Base-by-base conservation (phyloP, 2,888 invertebrate species). In the Barypeithes pellucidus region DNA sequence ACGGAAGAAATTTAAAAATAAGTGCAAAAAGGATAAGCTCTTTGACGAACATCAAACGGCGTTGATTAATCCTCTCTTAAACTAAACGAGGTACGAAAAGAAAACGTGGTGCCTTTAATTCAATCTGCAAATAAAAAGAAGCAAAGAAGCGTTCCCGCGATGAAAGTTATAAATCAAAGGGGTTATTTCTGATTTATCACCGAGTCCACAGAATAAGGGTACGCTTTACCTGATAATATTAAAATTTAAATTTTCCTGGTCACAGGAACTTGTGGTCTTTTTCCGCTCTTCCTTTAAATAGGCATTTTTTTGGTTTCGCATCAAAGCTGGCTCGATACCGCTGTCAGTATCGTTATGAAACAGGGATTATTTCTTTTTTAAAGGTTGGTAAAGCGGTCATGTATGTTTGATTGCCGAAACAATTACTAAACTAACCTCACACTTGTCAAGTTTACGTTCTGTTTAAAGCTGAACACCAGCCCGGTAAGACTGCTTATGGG, bases 1-100 rank as follows among this genome's bases (percentile, higher is more conserved):
- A 57, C 54, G 54, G 14, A 57, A 57, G 54, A 57, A 57, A 57
- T 57, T 57, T 57, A 57, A 57, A 57, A 57, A 57, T 33, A 57
- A 57, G 57, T 43, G 33, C 50, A 57, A 57, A 57, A 57, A 33
- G 54, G 33, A 57, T 57, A 16, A 57, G 54, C 11, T 18, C 33
- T 57, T 57, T 57, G 54, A 33, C 14, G 33, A 57, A 57, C 54
- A 33, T 57, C 33, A 57, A 57, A 57, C 14, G 54, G 33, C 33
- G 54, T 57, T 57, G 54, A 57, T 57, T 57, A 57, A 57, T 57
- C 16, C 54, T 33, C 54, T 33, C 33, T 57, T 57, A 33, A 33
- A 57, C 54, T 57, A 57, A 57, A 57, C 33, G 54, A 57, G 54
- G 33, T 57, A 57, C 33, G 33, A 57, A 57, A 57, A 57, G 54